Evolutionary conservation across 1,140 invertebrate species (phyloP).

Genomic region (Calephelis nemesis): DNA sequence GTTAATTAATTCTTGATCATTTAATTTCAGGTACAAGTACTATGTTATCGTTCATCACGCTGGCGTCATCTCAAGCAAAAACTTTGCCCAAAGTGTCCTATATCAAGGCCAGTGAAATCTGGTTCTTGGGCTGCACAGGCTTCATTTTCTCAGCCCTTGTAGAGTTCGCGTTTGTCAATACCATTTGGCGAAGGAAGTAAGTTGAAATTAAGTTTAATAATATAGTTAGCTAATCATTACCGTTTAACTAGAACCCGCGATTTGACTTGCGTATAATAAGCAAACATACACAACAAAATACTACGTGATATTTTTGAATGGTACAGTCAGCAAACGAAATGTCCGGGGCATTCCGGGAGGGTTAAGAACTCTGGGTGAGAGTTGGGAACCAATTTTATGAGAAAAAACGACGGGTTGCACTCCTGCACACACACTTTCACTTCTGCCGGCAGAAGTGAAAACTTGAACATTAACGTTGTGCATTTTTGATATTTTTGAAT

Average conservation of each 20-base stretch:
- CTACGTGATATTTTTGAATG: no score
- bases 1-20: constrained; percentile 17
- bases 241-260: no score
- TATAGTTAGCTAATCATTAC: no score
- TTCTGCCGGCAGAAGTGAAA: no score
- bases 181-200: constrained; percentile 91
- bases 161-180: constrained; percentile 94
- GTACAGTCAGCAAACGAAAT: no score
- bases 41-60: constrained; percentile 92
- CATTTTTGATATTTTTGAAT: no score
- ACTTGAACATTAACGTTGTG: no score
- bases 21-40: constrained; percentile 86
- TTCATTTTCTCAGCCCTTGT: constrained; percentile 92
- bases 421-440: no score
- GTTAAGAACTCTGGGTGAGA: no score
- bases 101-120: constrained; percentile 94
- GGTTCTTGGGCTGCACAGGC: constrained; percentile 91
- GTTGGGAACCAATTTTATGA: no score
- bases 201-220: constrained; percentile 40
- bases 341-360: no score
- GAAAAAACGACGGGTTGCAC: no score
- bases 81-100: constrained; percentile 93
- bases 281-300: neutral
- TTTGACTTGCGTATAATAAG: neutral
- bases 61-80: constrained; percentile 90